Evolutionary conservation across 2,797 vertebrate genomes (phyloP).

Genomic region (Ispidina lecontei): DNA sequence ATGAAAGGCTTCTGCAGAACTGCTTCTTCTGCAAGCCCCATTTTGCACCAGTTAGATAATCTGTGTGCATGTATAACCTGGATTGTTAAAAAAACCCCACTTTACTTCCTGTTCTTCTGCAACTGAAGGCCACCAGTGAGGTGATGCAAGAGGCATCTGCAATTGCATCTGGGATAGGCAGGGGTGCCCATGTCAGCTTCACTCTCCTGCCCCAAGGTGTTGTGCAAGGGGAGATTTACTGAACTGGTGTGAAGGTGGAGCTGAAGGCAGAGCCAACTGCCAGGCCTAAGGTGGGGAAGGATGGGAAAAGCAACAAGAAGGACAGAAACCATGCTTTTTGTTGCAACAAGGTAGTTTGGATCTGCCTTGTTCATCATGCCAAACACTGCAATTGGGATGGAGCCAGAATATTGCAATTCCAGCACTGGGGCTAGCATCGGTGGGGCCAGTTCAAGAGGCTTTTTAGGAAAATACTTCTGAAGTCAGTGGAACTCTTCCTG

Average conservation of each 20-base stretch:
- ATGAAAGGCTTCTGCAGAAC: background rate
- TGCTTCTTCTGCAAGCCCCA: background rate
- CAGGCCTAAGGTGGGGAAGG: background rate
- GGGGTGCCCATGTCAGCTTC: background rate
- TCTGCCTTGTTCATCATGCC: background rate
- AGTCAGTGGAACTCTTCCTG: background rate
- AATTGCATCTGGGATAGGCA: background rate
- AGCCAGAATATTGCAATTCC: background rate
- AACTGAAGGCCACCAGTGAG: accelerated
- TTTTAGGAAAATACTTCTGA: background rate
- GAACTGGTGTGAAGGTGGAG: background rate
- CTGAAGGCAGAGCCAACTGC: background rate
- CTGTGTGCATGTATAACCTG: background rate
- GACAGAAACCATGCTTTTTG: background rate
- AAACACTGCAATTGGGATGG: background rate
- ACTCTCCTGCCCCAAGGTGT: accelerated
- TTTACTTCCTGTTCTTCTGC: slow-evolving; percentile 8
- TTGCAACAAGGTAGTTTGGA: background rate
- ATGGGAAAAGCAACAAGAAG: background rate
- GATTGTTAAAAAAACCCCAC: background rate
- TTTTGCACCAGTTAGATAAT: background rate
- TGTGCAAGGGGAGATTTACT: background rate
- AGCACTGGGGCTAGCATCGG: background rate
- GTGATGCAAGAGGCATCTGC: slow-evolving; percentile 14
- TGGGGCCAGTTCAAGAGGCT: background rate